phyloP scores from a whole-genome alignment of 2,797 vertebrate species.

The Garrulus glandarius region DNA sequence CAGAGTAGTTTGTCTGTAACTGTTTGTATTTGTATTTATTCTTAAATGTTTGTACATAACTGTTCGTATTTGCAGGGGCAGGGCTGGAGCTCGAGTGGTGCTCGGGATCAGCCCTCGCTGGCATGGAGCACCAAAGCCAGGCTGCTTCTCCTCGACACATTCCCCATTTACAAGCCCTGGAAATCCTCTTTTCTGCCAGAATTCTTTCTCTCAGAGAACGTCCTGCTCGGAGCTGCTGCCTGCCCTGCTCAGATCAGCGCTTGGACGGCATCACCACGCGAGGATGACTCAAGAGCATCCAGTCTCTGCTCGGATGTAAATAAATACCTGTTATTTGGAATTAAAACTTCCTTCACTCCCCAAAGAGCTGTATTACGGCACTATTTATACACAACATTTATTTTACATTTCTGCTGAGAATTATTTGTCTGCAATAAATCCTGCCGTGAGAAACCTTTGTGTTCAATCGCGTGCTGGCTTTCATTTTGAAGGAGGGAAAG shows the following conservation, averaged over 20 bases:
- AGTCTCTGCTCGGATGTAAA: accelerated
- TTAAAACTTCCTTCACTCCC: not conserved
- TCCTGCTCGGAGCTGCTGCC: not conserved
- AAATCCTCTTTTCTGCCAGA: not conserved
- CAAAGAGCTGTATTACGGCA: not conserved
- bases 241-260: not conserved
- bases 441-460: not conserved
- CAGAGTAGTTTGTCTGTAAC: accelerated
- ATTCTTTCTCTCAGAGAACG: not conserved
- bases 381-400: not conserved
- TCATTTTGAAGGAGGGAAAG: too few relatives aligned
- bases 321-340: not conserved
- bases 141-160: not conserved
- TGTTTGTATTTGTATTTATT: not conserved
- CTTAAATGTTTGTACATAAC: accelerated
- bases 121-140: accelerated
- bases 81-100: accelerated
- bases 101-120: not conserved
- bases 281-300: not conserved
- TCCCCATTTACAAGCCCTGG: not conserved
- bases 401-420: not conserved
- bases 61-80: not conserved
- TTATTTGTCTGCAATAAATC: not conserved
- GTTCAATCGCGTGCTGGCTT: accelerated
- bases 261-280: not conserved